phyloP scores from a whole-genome alignment of 1,140 invertebrate species.

The Drosophila teissieri region DNA sequence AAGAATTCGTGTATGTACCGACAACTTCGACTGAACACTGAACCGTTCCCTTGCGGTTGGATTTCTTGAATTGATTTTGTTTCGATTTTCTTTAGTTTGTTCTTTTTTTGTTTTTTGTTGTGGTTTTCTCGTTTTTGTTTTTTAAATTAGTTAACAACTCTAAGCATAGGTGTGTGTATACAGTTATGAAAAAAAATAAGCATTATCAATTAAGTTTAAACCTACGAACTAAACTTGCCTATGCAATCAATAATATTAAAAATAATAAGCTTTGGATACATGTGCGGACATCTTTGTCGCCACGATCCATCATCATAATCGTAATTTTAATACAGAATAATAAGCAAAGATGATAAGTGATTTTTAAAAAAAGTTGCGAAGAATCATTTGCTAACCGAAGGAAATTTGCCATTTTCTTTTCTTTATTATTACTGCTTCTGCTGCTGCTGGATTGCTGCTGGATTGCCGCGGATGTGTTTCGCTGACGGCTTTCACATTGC shows the following conservation, averaged over 20 bases:
- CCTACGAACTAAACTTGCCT: conserved; percentile 42
- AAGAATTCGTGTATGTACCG: conserved; percentile 13
- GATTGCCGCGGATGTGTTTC: not conserved
- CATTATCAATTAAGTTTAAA: conserved; percentile 34
- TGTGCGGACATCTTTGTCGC: conserved; percentile 6
- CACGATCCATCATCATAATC: conserved; percentile 7
- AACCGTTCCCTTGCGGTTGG: conserved; percentile 3
- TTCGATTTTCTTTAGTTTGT: conserved; percentile 36
- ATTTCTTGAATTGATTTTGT: conserved; percentile 20
- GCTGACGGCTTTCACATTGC: not conserved
- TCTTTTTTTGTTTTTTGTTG: conserved; percentile 34
- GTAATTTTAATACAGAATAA: conserved; percentile 26
- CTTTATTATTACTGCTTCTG: conserved; percentile 6
- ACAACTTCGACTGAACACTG: not conserved
- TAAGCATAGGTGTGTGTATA: conserved; percentile 50
- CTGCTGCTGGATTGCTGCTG: not conserved
- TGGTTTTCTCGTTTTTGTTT: conserved; percentile 11
- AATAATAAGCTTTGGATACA: conserved; percentile 37
- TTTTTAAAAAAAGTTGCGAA: conserved; percentile 18
- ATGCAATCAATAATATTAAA: conserved; percentile 50
- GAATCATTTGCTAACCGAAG: conserved; percentile 44
- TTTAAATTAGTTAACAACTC: conserved; percentile 78
- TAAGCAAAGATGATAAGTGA: conserved; percentile 24
- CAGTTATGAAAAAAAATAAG: conserved; percentile 43
- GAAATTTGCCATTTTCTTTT: conserved; percentile 54